Evolutionary conservation across 2,113 vertebrate species (phyloP).

Genomic region (Semnornis frantzii): DNA sequence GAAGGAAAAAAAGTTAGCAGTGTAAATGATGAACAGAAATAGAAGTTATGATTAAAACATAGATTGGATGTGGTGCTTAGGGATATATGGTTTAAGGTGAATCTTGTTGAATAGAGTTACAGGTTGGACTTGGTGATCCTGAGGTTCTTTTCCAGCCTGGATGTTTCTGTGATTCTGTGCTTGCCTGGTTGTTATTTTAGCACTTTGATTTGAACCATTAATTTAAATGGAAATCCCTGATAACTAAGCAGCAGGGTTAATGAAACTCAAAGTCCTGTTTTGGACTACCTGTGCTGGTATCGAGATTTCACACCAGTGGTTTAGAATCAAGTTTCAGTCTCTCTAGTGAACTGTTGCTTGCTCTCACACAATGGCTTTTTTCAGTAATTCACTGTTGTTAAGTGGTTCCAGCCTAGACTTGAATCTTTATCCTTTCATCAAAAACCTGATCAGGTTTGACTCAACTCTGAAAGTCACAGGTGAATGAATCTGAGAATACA

Average conservation of each 20-base stretch:
- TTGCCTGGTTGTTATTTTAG: background rate
- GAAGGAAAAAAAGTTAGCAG: background rate
- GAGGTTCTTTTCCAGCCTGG: too few relatives aligned
- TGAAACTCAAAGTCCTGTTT: background rate
- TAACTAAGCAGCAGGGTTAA: background rate
- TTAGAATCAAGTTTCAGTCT: background rate
- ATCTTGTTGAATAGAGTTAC: too few relatives aligned
- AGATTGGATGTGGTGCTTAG: background rate
- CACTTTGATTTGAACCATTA: background rate
- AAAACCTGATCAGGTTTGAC: conserved; percentile 27
- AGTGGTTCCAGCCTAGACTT: background rate
- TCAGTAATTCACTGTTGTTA: background rate
- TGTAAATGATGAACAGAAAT: background rate
- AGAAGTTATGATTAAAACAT: background rate
- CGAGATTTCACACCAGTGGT: background rate
- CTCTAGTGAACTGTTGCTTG: background rate
- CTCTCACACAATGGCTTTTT: background rate
- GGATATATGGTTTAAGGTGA: too few relatives aligned
- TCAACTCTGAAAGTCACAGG: background rate
- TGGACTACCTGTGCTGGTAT: background rate
- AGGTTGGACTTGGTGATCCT: too few relatives aligned
- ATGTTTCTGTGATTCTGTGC: too few relatives aligned
- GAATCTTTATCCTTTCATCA: conserved; percentile 41
- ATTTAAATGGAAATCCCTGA: background rate
- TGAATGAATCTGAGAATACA: conserved; percentile 18